Evolutionary conservation across 2,888 invertebrate genomes (phyloP).

Genomic region (Pantelozetes paolii): DNA sequence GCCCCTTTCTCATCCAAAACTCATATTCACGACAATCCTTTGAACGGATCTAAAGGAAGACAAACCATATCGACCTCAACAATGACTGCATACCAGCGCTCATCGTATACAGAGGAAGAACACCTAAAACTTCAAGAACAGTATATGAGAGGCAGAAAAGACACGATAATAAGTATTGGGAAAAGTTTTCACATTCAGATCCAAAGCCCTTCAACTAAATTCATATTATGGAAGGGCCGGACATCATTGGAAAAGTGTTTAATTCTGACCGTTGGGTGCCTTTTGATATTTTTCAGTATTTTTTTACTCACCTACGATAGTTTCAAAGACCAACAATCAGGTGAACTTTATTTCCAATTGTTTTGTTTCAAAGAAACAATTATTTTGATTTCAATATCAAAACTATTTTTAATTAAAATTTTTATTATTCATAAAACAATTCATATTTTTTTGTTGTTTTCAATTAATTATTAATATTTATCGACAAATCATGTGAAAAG

Average conservation of each 20-base stretch:
- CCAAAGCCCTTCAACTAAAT: slow-evolving; percentile 39
- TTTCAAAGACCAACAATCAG: background rate
- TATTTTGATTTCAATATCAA: too few relatives aligned
- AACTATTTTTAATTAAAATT: too few relatives aligned
- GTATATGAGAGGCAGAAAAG: slow-evolving; percentile 40
- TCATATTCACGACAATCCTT: slow-evolving; percentile 23
- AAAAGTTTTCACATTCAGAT: slow-evolving; percentile 38
- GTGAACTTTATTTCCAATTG: background rate
- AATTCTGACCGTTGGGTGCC: slow-evolving; percentile 31
- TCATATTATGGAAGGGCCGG: slow-evolving; percentile 35
- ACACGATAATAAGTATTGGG: slow-evolving; percentile 41
- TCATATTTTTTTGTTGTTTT: too few relatives aligned
- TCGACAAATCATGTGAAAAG: too few relatives aligned
- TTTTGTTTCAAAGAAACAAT: too few relatives aligned
- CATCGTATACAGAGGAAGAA: slow-evolving; percentile 42
- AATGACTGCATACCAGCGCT: slow-evolving; percentile 40
- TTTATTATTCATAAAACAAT: background rate
- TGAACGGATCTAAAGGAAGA: background rate
- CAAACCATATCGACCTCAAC: slow-evolving; percentile 28
- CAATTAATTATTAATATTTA: too few relatives aligned
- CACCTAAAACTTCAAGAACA: slow-evolving; percentile 38
- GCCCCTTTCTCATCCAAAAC: slow-evolving; percentile 25
- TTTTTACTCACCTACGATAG: slow-evolving; percentile 20
- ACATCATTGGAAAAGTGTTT: slow-evolving; percentile 41
- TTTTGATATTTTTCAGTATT: slow-evolving; percentile 27